A percentile compares a stretch with the other conserved stretches of the same genome.
Evolutionary conservation across 2,797 vertebrate species (phyloP).

Genomic region (Tympanoctomys barrerae): DNA sequence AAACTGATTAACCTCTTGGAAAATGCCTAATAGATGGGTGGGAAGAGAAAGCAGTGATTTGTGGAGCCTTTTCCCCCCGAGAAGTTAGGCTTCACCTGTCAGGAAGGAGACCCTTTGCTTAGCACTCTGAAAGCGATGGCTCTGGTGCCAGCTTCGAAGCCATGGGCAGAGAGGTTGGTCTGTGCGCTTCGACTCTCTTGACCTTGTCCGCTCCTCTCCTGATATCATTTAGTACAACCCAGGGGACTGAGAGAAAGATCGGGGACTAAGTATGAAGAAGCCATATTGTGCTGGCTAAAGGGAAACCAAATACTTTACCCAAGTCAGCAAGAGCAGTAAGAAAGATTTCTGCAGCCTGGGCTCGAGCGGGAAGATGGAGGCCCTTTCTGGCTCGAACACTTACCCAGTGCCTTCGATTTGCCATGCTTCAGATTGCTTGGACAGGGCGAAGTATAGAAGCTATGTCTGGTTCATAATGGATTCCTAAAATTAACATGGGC

Average conservation of each 20-base stretch:
- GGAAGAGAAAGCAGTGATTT: constrained; percentile 61
- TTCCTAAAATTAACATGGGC: background rate
- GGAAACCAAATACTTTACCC: background rate
- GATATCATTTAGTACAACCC: background rate
- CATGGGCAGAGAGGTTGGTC: background rate
- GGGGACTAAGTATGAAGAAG: background rate
- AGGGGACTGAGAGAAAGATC: background rate
- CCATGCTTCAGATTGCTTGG: background rate
- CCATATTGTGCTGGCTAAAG: background rate
- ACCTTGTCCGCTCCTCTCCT: constrained; percentile 21
- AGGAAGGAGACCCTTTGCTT: background rate
- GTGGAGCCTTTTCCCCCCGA: background rate
- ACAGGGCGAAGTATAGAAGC: background rate
- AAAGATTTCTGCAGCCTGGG: background rate
- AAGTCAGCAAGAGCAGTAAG: background rate
- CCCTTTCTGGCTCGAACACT: background rate
- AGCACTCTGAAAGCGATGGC: constrained; percentile 34
- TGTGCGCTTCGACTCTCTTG: background rate
- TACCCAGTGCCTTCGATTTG: background rate
- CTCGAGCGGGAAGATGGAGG: background rate
- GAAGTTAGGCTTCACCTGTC: background rate
- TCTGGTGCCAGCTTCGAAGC: background rate
- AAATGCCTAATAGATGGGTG: constrained; percentile 39
- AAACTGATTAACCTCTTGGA: constrained; percentile 56
- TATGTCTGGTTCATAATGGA: background rate